Conservation (phyloP, 2,113 vertebrate genomes). For the Mohoua ochrocephala region DNA sequence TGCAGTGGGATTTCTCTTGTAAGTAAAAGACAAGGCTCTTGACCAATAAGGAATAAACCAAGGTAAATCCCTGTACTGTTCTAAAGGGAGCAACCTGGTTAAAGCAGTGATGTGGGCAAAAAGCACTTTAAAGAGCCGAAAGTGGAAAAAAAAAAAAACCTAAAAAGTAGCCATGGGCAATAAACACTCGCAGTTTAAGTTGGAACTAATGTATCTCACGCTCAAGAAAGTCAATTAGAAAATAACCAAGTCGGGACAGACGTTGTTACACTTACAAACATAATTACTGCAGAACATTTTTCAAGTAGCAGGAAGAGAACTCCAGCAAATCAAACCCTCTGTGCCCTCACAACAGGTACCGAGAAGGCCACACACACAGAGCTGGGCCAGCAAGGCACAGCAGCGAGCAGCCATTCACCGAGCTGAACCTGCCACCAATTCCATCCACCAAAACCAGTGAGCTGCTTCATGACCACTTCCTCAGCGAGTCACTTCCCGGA, state of each 20-base stretch:
- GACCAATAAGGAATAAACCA: rapidly evolving
- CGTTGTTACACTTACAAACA: not conserved
- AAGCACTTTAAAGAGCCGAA: not conserved
- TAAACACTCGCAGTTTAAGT: not conserved
- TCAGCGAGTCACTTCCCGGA: not conserved
- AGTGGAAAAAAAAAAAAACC: not conserved
- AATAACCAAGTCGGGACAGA: not conserved
- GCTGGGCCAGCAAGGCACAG: not conserved
- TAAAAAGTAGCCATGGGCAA: rapidly evolving
- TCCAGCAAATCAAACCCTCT: not conserved
- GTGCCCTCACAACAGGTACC: not conserved
- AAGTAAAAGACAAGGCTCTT: not conserved
- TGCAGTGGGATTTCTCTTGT: not conserved
- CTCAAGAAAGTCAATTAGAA: not conserved
- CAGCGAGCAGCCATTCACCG: not conserved
- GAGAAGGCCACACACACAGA: no score
- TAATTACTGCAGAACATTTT: not conserved
- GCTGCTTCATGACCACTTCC: rapidly evolving
- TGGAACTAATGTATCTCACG: rapidly evolving
- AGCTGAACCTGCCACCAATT: rapidly evolving
- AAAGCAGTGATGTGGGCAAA: rapidly evolving
- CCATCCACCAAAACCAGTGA: not conserved
- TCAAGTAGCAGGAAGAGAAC: not conserved
- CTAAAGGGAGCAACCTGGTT: not conserved
- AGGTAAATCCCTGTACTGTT: not conserved